phyloP scores from a whole-genome alignment of 1,140 invertebrate species.

The Andricus grossulariae region DNA sequence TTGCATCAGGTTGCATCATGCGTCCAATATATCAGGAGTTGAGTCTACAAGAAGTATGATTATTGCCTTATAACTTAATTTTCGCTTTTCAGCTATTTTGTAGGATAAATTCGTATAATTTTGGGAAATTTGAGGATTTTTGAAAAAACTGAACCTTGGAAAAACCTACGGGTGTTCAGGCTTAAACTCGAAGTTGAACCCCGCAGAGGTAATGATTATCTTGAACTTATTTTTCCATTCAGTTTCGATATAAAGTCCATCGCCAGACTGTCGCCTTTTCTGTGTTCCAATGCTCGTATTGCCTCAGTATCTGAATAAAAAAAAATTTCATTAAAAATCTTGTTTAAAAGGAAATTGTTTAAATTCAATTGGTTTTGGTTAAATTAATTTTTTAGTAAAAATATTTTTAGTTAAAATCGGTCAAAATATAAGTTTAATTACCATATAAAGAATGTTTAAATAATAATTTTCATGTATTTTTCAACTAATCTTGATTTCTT shows the following conservation, averaged over 20 bases:
- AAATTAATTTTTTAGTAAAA: too few relatives aligned
- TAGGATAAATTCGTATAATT: not conserved
- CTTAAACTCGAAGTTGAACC: not conserved
- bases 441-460: too few relatives aligned
- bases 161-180: not conserved
- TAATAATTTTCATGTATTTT: too few relatives aligned
- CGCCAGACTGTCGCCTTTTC: conserved; percentile 93
- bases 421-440: too few relatives aligned
- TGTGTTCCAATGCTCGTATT: conserved; percentile 86
- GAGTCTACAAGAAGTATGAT: too few relatives aligned
- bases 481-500: too few relatives aligned
- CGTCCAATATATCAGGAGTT: too few relatives aligned
- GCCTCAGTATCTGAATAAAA: conserved; percentile 84
- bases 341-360: too few relatives aligned
- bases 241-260: conserved; percentile 92
- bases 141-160: conserved; percentile 3
- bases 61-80: too few relatives aligned
- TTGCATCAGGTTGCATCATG: too few relatives aligned
- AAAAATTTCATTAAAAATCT: conserved; percentile 39
- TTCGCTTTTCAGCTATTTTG: not conserved
- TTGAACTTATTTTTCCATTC: conserved; percentile 77
- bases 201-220: conserved; percentile 8
- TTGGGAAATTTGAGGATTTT: not conserved
- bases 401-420: too few relatives aligned
- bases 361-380: too few relatives aligned